Conservation (phyloP, 30 jellyfish, hydroid and myxozoan species). For the Hydra vulgaris region DNA sequence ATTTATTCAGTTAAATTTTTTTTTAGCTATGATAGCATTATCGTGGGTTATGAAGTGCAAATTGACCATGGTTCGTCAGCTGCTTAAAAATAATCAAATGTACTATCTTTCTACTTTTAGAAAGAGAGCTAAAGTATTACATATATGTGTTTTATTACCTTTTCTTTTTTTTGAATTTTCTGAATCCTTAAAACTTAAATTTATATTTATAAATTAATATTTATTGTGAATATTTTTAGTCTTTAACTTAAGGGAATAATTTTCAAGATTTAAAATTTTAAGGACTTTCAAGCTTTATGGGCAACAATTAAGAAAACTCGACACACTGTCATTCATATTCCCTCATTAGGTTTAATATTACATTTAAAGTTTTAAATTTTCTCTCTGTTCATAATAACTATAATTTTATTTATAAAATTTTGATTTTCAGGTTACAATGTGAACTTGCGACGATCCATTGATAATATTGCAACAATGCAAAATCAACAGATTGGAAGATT, state of each 20-base stretch:
- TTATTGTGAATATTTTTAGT: background rate
- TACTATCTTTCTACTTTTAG: conserved; percentile 41
- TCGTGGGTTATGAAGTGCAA: conserved; percentile 90
- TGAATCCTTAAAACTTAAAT: too few species aligned
- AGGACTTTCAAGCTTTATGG: conserved; percentile 51
- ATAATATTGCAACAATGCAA: conserved; percentile 52
- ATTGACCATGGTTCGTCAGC: conserved; percentile 45
- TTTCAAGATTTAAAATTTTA: background rate
- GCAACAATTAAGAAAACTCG: conserved; percentile 32
- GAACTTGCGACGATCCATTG: conserved; percentile 44
- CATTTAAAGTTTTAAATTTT: too few species aligned
- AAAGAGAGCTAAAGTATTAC: conserved; percentile 37
- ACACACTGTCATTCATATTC: conserved; percentile 73
- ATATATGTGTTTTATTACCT: background rate
- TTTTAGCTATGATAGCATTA: conserved; percentile 57
- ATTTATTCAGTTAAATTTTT: background rate
- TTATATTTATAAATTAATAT: background rate
- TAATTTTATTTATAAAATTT: too few species aligned
- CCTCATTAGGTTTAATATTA: conserved; percentile 85
- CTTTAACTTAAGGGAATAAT: background rate
- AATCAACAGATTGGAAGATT: conserved; percentile 76
- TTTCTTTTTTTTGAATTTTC: too few species aligned
- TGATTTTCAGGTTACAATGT: conserved; percentile 47
- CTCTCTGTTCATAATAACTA: too few species aligned
- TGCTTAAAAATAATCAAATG: conserved; percentile 37